phyloP scores from a whole-genome alignment of 1,140 invertebrate genomes.

The Arion vulgaris region DNA sequence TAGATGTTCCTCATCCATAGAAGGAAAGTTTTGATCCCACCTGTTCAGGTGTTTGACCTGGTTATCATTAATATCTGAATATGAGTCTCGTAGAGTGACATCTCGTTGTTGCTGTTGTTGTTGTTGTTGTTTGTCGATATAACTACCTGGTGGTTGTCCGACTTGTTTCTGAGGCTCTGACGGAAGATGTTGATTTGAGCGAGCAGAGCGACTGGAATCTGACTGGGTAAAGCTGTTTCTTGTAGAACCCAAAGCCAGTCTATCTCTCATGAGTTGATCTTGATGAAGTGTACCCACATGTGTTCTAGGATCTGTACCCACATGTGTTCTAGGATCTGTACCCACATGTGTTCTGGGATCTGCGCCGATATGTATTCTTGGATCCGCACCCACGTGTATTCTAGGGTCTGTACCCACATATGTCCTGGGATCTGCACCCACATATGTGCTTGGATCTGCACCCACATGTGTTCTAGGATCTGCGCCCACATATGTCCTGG shows the following conservation, averaged over 20 bases:
- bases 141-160: background rate
- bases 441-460: too few species aligned
- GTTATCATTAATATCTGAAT: slow-evolving; percentile 14
- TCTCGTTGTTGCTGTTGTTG: background rate
- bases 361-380: background rate
- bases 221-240: slow-evolving; percentile 27
- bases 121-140: background rate
- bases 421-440: too few species aligned
- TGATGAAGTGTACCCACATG: background rate
- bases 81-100: slow-evolving; percentile 4
- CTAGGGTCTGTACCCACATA: too few species aligned
- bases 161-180: background rate
- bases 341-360: background rate
- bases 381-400: too few species aligned
- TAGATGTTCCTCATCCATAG: background rate
- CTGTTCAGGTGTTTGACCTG: slow-evolving; percentile 12
- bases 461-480: too few species aligned
- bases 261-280: slow-evolving; percentile 3
- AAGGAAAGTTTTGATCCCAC: slow-evolving; percentile 32
- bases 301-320: background rate
- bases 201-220: slow-evolving; percentile 12
- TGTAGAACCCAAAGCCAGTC: slow-evolving; percentile 27
- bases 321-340: background rate
- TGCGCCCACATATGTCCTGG: too few species aligned
- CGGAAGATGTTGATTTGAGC: background rate